Evolutionary conservation across 2,888 invertebrate genomes (phyloP).

Genomic region (Stramonita haemastoma): DNA sequence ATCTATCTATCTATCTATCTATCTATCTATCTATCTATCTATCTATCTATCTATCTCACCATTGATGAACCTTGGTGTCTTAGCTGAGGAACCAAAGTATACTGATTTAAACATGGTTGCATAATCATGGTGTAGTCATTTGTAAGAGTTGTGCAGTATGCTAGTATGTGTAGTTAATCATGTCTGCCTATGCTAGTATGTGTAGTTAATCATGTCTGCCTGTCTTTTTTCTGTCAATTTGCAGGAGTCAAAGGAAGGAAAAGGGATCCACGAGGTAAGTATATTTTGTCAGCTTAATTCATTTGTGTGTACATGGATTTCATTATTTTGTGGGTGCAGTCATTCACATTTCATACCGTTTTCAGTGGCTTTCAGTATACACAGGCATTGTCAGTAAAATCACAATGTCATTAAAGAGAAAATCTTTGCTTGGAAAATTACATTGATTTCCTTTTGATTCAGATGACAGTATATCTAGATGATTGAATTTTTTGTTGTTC

Average conservation of each 20-base stretch:
- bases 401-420: no score
- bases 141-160: background rate
- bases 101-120: background rate
- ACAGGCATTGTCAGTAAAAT: no score
- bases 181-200: no score
- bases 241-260: conserved; percentile 41
- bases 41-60: background rate
- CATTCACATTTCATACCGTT: no score
- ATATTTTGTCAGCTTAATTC: background rate
- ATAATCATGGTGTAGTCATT: background rate
- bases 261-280: conserved; percentile 44
- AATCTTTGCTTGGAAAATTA: no score
- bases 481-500: no score
- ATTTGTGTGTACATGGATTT: no score
- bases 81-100: background rate
- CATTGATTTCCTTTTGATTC: background rate
- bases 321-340: background rate
- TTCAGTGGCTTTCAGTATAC: no score
- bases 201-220: background rate
- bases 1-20: no score
- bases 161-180: background rate
- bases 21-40: no score
- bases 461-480: no score
- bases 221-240: background rate
- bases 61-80: background rate